phyloP scores from a whole-genome alignment of 2,797 vertebrate genomes.

The Melanotaenia nigrans region DNA sequence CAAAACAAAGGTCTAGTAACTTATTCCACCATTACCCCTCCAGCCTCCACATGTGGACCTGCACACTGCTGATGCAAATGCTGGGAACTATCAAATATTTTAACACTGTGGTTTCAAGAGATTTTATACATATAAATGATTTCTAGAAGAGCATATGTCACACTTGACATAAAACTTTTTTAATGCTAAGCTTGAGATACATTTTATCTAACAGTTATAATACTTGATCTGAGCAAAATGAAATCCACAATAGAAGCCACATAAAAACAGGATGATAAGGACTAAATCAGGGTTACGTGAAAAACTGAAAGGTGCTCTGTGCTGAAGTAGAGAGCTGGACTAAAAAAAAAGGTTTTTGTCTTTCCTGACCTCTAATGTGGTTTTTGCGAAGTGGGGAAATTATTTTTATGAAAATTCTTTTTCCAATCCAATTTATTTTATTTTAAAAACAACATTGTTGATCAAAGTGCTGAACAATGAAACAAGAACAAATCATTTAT shows the following conservation, averaged over 20 bases:
- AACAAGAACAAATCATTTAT: too few species aligned
- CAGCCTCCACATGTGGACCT: neutral
- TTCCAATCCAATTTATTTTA: neutral
- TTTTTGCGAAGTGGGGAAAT: neutral
- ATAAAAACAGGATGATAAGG: neutral
- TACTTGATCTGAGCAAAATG: neutral
- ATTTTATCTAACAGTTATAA: neutral
- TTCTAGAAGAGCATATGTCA: neutral
- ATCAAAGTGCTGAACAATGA: too few species aligned
- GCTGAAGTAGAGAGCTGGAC: neutral
- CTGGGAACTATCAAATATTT: neutral
- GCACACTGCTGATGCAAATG: neutral
- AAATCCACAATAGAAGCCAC: neutral
- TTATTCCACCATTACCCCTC: neutral
- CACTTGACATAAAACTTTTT: neutral
- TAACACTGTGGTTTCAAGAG: neutral
- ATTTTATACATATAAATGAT: neutral
- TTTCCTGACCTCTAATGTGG: neutral
- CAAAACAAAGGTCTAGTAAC: neutral
- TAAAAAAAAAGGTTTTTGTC: neutral
- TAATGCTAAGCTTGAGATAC: neutral
- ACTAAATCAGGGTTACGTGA: constrained; percentile 8
- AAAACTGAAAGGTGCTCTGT: neutral
- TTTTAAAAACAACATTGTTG: too few species aligned
- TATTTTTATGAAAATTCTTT: neutral